Evolutionary conservation across 1,140 invertebrate genomes (phyloP).

Genomic region (Myzus persicae): DNA sequence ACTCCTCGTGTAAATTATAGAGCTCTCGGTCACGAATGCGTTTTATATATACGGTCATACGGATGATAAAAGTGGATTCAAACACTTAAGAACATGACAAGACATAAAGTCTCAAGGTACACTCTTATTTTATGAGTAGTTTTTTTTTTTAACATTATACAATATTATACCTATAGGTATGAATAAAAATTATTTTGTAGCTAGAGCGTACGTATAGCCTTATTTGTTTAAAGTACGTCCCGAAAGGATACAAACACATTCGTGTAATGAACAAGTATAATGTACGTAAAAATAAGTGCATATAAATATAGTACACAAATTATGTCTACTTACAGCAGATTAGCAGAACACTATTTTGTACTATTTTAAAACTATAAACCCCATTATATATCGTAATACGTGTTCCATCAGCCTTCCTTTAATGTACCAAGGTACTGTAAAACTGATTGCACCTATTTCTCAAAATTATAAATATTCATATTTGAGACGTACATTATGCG

Average conservation of each 20-base stretch:
- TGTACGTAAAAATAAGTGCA: background rate
- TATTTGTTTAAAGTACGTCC: background rate
- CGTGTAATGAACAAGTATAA: background rate
- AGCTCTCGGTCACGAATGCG: conserved; percentile 17
- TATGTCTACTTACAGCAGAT: background rate
- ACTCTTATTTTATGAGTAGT: background rate
- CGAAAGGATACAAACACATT: background rate
- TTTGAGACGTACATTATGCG: no score
- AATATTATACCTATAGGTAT: no score
- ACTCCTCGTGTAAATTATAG: conserved; percentile 25
- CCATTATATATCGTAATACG: background rate
- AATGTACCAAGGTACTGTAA: background rate
- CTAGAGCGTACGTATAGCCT: background rate
- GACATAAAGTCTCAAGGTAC: conserved; percentile 33
- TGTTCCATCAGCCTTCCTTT: background rate
- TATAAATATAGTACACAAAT: background rate
- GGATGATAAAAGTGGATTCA: conserved; percentile 3
- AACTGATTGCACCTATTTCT: background rate
- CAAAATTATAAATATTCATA: no score
- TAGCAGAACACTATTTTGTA: background rate
- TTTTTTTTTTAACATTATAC: background rate
- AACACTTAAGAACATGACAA: conserved; percentile 30
- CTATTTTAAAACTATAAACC: background rate
- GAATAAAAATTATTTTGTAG: background rate
- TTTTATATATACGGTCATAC: no score